Percentiles rank a stretch among this genome's conserved stretches.
Evolutionary conservation across 2,113 vertebrate species (phyloP).

Genomic region (Oenanthe melanoleuca): DNA sequence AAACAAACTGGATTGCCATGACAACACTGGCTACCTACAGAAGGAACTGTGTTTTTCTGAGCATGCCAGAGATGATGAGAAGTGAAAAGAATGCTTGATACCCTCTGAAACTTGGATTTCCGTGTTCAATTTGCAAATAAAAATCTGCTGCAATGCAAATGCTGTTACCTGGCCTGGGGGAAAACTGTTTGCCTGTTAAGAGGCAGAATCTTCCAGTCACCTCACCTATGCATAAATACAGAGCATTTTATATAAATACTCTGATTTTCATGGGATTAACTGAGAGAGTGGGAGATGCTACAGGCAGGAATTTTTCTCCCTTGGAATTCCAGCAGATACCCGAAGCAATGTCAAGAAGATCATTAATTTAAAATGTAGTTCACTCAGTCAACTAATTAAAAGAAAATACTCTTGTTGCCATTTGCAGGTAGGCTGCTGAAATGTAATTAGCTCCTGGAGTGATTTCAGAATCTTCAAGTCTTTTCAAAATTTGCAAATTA

Average conservation of each 20-base stretch:
- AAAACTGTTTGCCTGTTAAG: background rate
- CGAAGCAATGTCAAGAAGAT: constrained; percentile 12
- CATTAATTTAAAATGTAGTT: constrained; percentile 61
- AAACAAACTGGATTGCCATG: constrained; percentile 49
- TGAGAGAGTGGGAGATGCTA: background rate
- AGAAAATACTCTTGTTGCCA: constrained; percentile 50
- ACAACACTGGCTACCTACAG: background rate
- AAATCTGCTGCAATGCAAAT: background rate
- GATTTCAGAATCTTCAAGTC: constrained; percentile 4
- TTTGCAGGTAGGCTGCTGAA: constrained; percentile 45
- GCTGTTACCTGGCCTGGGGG: background rate
- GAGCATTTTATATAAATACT: background rate
- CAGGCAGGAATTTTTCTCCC: constrained; percentile 10
- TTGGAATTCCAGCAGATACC: constrained; percentile 38
- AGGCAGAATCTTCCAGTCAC: background rate
- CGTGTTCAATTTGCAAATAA: background rate
- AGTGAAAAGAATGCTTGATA: background rate
- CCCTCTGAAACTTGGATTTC: background rate
- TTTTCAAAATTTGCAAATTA: constrained; percentile 28
- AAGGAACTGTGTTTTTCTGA: constrained; percentile 4
- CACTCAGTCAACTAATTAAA: constrained; percentile 46
- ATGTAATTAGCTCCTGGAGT: constrained; percentile 37
- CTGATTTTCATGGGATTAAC: background rate
- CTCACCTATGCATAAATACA: background rate
- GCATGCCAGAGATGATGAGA: background rate